phyloP scores from a whole-genome alignment of 1,140 invertebrate species.

The Carcinoscorpius rotundicauda region DNA sequence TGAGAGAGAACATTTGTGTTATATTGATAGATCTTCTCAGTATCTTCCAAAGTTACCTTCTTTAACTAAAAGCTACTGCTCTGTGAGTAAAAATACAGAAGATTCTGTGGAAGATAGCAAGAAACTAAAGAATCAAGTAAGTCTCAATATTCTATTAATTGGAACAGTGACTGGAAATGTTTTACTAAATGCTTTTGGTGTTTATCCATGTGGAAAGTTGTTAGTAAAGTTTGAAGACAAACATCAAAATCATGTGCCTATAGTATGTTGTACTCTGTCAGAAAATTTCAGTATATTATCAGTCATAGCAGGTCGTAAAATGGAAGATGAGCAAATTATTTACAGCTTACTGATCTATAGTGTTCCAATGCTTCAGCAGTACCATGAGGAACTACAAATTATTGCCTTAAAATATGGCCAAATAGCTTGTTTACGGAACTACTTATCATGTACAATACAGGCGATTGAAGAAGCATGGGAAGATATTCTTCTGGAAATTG shows the following conservation, averaged over 20 bases:
- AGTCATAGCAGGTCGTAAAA: slow-evolving; percentile 16
- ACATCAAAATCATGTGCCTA: slow-evolving; percentile 3
- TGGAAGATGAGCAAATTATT: slow-evolving; percentile 32
- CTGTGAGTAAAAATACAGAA: slow-evolving; percentile 39
- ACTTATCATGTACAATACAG: slow-evolving; percentile 19
- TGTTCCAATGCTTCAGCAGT: slow-evolving; percentile 50
- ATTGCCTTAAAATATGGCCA: slow-evolving; percentile 58
- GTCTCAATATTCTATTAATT: slow-evolving; percentile 62
- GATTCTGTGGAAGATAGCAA: slow-evolving; percentile 49
- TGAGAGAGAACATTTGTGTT: slow-evolving; percentile 15
- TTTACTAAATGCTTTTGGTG: slow-evolving; percentile 66
- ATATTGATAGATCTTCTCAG: slow-evolving; percentile 33
- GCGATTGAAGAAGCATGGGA: slow-evolving; percentile 70
- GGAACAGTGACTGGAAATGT: slow-evolving; percentile 58
- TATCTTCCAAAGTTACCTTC: slow-evolving; percentile 45
- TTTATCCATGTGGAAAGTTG: slow-evolving; percentile 55
- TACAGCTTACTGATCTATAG: slow-evolving; percentile 41
- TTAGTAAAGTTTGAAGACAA: slow-evolving; percentile 37
- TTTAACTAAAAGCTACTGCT: slow-evolving; percentile 43
- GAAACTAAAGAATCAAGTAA: slow-evolving; percentile 48
- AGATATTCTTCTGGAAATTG: slow-evolving; percentile 85
- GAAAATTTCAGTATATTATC: slow-evolving; percentile 33
- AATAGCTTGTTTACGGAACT: slow-evolving; percentile 34
- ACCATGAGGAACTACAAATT: slow-evolving; percentile 51
- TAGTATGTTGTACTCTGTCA: slow-evolving; percentile 28